Percentiles rank a stretch among this genome's conserved stretches.
phyloP scores from a whole-genome alignment of 2,797 vertebrate genomes.

The Nannoperca obscura region DNA sequence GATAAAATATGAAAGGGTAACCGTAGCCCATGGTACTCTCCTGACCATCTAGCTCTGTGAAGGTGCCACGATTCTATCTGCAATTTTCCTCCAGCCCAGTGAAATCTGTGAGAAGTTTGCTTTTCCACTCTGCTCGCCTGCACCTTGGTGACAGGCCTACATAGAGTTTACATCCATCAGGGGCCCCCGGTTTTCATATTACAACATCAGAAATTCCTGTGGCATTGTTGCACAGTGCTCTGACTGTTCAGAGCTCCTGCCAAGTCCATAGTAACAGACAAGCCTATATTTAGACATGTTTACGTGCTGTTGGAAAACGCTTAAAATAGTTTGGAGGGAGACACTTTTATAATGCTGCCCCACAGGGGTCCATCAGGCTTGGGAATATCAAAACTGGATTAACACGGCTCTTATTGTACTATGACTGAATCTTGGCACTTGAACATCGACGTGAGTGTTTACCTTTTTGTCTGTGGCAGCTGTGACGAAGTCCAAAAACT shows the following conservation, averaged over 20 bases:
- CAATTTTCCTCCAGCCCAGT: constrained; percentile 53
- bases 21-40: not conserved
- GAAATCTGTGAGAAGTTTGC: constrained; percentile 73
- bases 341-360: constrained; percentile 62
- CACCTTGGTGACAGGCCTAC: constrained; percentile 71
- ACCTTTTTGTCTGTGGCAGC: constrained; percentile 36
- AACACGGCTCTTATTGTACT: constrained; percentile 56
- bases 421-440: constrained; percentile 27
- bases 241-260: constrained; percentile 76
- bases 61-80: constrained; percentile 45
- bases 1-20: constrained; percentile 27
- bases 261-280: constrained; percentile 77
- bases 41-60: constrained; percentile 29
- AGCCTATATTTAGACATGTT: constrained; percentile 83
- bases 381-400: constrained; percentile 38
- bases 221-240: constrained; percentile 76
- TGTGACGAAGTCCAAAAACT: constrained; percentile 31
- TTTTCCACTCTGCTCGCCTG: constrained; percentile 75
- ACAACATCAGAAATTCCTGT: constrained; percentile 83
- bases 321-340: constrained; percentile 78
- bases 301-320: constrained; percentile 68
- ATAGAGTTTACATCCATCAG: constrained; percentile 75
- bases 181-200: constrained; percentile 78
- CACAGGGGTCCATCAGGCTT: constrained; percentile 53
- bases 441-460: constrained; percentile 44